Percentiles rank a stretch among this genome's conserved stretches.
Evolutionary conservation across 1,140 invertebrate species (phyloP).

Genomic region (Aleiodes sp.): DNA sequence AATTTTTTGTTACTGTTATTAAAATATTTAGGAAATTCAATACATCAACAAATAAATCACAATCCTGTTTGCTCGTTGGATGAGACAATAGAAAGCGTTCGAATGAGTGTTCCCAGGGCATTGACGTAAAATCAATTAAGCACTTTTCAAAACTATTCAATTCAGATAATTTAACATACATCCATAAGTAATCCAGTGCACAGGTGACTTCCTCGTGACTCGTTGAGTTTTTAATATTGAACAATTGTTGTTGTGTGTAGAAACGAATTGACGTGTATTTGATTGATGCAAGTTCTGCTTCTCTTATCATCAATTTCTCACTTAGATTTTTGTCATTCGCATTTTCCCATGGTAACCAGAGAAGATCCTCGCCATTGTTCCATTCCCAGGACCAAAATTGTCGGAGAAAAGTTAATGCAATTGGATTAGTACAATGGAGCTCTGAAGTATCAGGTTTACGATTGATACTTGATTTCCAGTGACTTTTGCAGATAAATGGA

Average conservation of each 20-base stretch:
- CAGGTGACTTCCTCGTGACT: constrained; percentile 67
- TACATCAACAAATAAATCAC: constrained; percentile 67
- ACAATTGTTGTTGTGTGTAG: constrained; percentile 64
- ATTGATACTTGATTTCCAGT: constrained; percentile 65
- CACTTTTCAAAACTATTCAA: constrained; percentile 42
- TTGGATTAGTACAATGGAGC: constrained; percentile 44
- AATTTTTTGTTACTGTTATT: constrained; percentile 48
- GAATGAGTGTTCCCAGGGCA: constrained; percentile 71
- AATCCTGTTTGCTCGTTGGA: constrained; percentile 70
- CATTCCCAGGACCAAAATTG: constrained; percentile 62
- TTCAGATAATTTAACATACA: constrained; percentile 63
- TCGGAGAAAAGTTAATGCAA: constrained; percentile 47
- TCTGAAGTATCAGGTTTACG: constrained; percentile 50
- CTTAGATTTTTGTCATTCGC: constrained; percentile 41
- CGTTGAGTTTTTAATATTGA: constrained; percentile 71
- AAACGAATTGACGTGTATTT: constrained; percentile 63
- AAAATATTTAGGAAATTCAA: constrained; percentile 68
- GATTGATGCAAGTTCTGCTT: constrained; percentile 62
- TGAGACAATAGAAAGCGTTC: constrained; percentile 69
- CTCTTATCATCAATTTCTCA: constrained; percentile 58
- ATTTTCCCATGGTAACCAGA: constrained; percentile 47
- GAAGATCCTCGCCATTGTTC: constrained; percentile 57
- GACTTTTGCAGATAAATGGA: constrained; percentile 63
- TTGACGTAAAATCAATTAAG: constrained; percentile 56
- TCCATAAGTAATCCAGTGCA: constrained; percentile 66